Percentiles rank a stretch among this genome's conserved stretches.
phyloP scores from a whole-genome alignment of 2,888 invertebrate species.

The Meiosimyza platycephala region DNA sequence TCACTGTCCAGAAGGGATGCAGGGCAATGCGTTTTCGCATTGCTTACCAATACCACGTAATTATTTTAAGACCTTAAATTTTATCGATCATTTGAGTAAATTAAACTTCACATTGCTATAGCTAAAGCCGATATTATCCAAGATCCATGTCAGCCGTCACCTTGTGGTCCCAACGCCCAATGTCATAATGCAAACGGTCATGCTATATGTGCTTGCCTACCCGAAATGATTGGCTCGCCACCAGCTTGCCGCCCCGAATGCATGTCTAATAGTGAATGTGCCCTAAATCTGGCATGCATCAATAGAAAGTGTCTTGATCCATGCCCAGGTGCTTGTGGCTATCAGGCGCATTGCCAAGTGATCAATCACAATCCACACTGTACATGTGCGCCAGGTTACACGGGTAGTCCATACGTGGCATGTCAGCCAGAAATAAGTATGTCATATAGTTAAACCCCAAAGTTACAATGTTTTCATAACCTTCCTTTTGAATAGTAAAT shows the following conservation, averaged over 20 bases:
- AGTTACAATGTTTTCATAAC: background rate
- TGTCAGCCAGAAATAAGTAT: constrained; percentile 65
- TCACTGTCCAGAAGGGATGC: constrained; percentile 70
- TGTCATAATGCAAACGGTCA: constrained; percentile 74
- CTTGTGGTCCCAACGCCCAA: constrained; percentile 77
- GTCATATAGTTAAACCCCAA: constrained; percentile 9
- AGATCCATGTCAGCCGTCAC: constrained; percentile 77
- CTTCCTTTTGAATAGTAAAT: constrained; percentile 44
- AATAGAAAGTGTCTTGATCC: constrained; percentile 79
- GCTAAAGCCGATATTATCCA: constrained; percentile 46
- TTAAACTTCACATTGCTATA: background rate
- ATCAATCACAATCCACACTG: constrained; percentile 81
- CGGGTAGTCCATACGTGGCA: constrained; percentile 72
- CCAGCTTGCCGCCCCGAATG: constrained; percentile 80
- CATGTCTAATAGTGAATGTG: constrained; percentile 76
- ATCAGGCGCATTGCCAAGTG: constrained; percentile 76
- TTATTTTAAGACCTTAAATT: constrained; percentile 20
- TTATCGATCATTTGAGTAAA: background rate
- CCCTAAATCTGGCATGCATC: constrained; percentile 75
- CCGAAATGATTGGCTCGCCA: constrained; percentile 75
- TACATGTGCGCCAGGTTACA: constrained; percentile 74
- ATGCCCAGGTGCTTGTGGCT: constrained; percentile 79
- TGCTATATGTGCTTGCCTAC: constrained; percentile 74
- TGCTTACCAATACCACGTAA: constrained; percentile 64
- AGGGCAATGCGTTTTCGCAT: constrained; percentile 75